Evolutionary conservation across 2,888 invertebrate species (phyloP).

Genomic region (Ceraclea dissimilis): DNA sequence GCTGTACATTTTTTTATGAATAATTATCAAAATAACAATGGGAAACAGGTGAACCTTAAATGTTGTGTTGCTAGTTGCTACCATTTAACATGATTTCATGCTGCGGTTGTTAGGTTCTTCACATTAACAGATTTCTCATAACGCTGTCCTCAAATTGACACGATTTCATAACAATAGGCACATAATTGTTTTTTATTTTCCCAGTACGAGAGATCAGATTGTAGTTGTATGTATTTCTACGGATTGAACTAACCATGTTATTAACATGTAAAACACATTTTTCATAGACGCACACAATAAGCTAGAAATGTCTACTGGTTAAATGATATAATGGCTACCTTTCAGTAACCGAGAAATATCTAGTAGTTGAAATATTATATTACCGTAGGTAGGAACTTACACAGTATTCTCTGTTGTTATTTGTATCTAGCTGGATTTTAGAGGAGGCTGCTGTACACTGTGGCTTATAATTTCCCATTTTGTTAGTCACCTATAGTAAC

Average conservation of each 20-base stretch:
- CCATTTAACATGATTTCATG: too few species aligned
- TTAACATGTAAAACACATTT: not conserved
- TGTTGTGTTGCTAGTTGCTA: too few species aligned
- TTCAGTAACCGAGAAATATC: conserved; percentile 5
- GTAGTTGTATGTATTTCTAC: not conserved
- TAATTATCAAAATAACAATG: too few species aligned
- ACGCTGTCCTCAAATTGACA: not conserved
- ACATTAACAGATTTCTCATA: too few species aligned
- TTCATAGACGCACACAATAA: not conserved
- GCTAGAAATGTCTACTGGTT: not conserved
- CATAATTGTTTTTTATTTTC: not conserved
- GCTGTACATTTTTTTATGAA: too few species aligned
- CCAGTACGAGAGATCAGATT: not conserved
- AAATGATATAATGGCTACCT: conserved; percentile 1
- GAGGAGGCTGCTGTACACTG: too few species aligned
- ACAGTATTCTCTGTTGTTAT: too few species aligned
- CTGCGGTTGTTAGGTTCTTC: too few species aligned
- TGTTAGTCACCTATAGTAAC: not conserved
- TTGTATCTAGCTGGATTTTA: too few species aligned
- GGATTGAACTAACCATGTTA: not conserved
- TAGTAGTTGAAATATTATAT: not conserved
- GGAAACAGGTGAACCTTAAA: too few species aligned
- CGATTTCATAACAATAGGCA: not conserved
- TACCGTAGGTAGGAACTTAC: too few species aligned
- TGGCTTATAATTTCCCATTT: not conserved